Evolutionary conservation across 1,140 invertebrate genomes (phyloP).

Genomic region (Brachionus koreanus): DNA sequence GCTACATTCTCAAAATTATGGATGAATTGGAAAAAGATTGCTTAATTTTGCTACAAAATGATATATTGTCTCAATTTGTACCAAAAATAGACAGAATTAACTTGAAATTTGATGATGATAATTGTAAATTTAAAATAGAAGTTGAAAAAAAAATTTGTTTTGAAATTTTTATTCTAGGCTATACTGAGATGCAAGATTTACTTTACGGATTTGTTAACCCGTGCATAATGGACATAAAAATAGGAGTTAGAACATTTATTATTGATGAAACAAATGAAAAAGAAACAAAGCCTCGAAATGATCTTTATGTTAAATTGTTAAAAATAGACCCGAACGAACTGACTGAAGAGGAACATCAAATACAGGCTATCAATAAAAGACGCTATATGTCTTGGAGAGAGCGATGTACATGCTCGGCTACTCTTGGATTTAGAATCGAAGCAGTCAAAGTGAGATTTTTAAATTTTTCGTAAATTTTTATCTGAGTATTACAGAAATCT

Average conservation of each 20-base stretch:
- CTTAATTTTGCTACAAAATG: not conserved
- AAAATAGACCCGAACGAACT: conserved; percentile 85
- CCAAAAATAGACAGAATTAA: conserved; percentile 18
- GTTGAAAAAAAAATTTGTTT: not conserved
- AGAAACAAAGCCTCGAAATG: conserved; percentile 83
- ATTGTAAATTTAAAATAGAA: not conserved
- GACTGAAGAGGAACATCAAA: conserved; percentile 77
- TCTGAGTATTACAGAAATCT: conserved; percentile 15
- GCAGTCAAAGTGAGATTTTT: conserved; percentile 71
- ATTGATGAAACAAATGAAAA: conserved; percentile 90
- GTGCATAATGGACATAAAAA: conserved; percentile 94
- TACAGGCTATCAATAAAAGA: conserved; percentile 87
- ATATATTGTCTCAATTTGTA: conserved; percentile 29
- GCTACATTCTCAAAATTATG: conserved; percentile 23
- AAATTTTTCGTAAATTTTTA: not conserved
- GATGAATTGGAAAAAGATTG: not conserved
- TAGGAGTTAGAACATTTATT: conserved; percentile 86
- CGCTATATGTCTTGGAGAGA: conserved; percentile 96
- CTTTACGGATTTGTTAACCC: conserved; percentile 81
- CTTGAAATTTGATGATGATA: conserved; percentile 4
- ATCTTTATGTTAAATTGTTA: conserved; percentile 98
- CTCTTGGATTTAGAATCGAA: conserved; percentile 90
- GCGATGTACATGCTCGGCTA: conserved; percentile 89
- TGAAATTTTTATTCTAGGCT: conserved; percentile 57
- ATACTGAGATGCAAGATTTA: conserved; percentile 85